Base-by-base conservation (phyloP, 2,797 vertebrate genomes). In the Arnoldichthys spilopterus region DNA sequence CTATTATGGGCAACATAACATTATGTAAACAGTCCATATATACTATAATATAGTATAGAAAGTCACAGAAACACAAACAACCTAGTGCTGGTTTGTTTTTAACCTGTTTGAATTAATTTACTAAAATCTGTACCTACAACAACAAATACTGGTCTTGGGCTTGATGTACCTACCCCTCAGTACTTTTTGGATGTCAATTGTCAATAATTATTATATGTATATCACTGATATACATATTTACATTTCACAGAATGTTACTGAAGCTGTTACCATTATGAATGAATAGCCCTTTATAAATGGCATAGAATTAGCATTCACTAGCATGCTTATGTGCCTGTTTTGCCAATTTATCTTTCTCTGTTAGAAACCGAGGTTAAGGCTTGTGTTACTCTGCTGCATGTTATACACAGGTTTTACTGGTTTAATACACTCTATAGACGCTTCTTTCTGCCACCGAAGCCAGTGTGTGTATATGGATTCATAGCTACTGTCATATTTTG, bases 301-400 rank as follows among this genome's bases (percentile, higher is more conserved):
- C 13, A 18, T 63, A 20, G 34, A 18, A 43, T 5, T 20, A 68
- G 13, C 22, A 6, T 40, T 47, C 22, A 68, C 9, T 34, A 22
- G 45, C 58, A 62, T 45, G 18, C 58, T 61, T 24, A 20, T 62
- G 28, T 32, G 30, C 59, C 59, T 62, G 58, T 18, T 61, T 63
- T 63, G 61, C 18, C 30, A 34, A 20, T 37, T 37, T 20, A 40
- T 30, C 26, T 16, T 43, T 40, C 15, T 28, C n/a, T n/a, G 13
- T 45, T 67, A 16, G 22, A 67, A 47, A 24, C 13, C 7, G 12
- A 16, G 34, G 37, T 43, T 24, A 13, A 9, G 11, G 37, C n/a
- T 40, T 26, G 6, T 34, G 30, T 37, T 43, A 7, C 40, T 45
- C n/a, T 24, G 18, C 15, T 69, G 15, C 43, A 30, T 49, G 43